These are phyloP conservation scores for Isaurus tuberculatus DNA, from an alignment of 92 coral and sea anemone genomes.

Conservation along the genomic window DNA sequence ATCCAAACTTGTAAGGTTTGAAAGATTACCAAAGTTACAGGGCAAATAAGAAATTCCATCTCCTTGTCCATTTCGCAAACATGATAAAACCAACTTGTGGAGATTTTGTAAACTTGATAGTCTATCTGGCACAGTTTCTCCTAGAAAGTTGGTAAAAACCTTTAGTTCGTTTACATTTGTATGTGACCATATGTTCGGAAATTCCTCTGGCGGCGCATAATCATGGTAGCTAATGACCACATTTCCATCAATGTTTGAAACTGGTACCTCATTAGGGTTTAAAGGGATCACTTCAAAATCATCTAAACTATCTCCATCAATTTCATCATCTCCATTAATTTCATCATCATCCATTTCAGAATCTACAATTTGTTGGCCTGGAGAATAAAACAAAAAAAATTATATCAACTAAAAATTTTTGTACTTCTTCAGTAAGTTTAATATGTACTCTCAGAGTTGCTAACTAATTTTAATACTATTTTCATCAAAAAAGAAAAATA, in stretches of 20 bases:
- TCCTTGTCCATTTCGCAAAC: slow-evolving; percentile 56
- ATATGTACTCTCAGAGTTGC: no score
- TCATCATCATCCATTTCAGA: slow-evolving; percentile 39
- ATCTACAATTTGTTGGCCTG: background rate
- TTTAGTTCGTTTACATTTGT: slow-evolving; percentile 73
- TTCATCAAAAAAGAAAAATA: no score
- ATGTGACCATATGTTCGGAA: slow-evolving; percentile 62
- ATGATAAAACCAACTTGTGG: slow-evolving; percentile 63
- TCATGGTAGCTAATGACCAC: slow-evolving; percentile 71
- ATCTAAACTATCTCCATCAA: slow-evolving; percentile 31
- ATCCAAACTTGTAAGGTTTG: slow-evolving; percentile 63
- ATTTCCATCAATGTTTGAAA: slow-evolving; percentile 60
- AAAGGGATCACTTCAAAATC: slow-evolving; percentile 66
- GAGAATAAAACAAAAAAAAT: background rate
- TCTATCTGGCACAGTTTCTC: slow-evolving; percentile 55
- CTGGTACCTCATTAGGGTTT: slow-evolving; percentile 59
- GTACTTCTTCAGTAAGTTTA: no score
- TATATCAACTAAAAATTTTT: background rate
- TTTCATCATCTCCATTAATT: slow-evolving; percentile 41
- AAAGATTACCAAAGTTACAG: slow-evolving; percentile 52
- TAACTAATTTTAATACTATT: no score
- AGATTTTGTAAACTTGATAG: slow-evolving; percentile 69
- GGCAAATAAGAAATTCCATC: slow-evolving; percentile 71
- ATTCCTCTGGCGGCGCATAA: slow-evolving; percentile 68
- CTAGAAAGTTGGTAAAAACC: slow-evolving; percentile 73